Evolutionary conservation across 2,113 vertebrate genomes (phyloP), one percentile per base, ranked within the genome.

Genomic region (Arvicanthis niloticus): DNA sequence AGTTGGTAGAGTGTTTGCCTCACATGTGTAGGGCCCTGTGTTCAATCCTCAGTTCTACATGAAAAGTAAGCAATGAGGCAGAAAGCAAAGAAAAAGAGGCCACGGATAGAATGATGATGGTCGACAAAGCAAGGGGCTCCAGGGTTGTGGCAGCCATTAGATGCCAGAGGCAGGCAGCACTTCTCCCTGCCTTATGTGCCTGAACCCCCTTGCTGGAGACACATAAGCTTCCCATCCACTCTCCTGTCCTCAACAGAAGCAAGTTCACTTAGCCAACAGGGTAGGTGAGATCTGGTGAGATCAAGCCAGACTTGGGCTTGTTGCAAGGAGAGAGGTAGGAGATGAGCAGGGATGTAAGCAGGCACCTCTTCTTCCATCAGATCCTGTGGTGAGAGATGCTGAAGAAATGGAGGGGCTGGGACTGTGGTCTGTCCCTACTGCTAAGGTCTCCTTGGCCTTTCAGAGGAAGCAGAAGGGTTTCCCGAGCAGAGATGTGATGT

Each of bases 91-190:
- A 34, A 13, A 80, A 48, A 65, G 84, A 86, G 7, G 62, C 90
- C 7, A 60, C 45, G 40, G 3, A 51, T 0, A 40, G 10, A 56
- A 26, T 3, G n/a, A 26, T 3, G n/a, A n/a, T 3, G 42, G 0
- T 26, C 17, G 9, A 34, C 31, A 51, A 48, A 34, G 31, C 17
- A 0, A 82, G 26, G 12, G 31, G 29, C 37, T 58, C 80, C 53
- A 26, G 53, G n/a, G 16, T 15, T 16, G 37, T 42, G 68, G 34
- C 76, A 11, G 40, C 51, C 42, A 8, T 40, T 16, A 29, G 48
- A 68, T 11, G 37, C 42, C 60, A 22, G 75, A 17, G 40, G 42
- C 48, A 31, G 42, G 29, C 1, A 0, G 2, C 16, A 53, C 3
- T 2, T 22, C 16, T 2, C 26, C 5, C 15, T 0, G 3, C 22